Evolutionary conservation across 2,797 vertebrate species (phyloP), one percentile per base, ranked within the genome.

Genomic region (Myoxocephalus aenaeus): DNA sequence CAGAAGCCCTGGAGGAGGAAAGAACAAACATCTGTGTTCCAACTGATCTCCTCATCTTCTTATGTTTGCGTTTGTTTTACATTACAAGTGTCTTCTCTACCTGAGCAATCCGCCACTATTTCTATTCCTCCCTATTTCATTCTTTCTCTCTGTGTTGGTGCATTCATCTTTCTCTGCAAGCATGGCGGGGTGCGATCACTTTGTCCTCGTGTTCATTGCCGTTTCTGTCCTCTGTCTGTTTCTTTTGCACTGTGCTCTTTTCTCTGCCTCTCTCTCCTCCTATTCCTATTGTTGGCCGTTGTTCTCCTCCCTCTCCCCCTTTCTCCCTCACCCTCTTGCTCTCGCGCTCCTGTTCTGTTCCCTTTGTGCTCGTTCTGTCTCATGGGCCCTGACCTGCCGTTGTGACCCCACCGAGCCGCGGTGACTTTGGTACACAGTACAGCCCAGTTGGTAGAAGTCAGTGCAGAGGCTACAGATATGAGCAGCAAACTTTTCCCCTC

Each of bases 401-500:
- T 68, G 82, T 87, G 86, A 89, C 92, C 92, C 90, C 73, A 13
- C 62, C 57, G 81, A 90, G 90, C 79, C 51, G 40, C 80, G 74
- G 88, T 93, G 93, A 94, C 93, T 93, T 93, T 94, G 92, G 84
- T 86, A 5, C 84, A 69, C 81, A 81, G 81, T 82, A 79, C 85
- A 88, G 82, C 84, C 86, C 90, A 90, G 82, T 90, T 89, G 89
- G 78, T 89, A 86, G 90, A 94, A 93, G 92, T 93, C 92, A 90
- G 85, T 70, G 86, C 79, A 86, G 78, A 86, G 89, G 92, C 90
- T 92, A 90, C 90, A 92, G 90, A 93, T 93, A 92, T 94, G 90
- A 92, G 87, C 81, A 87, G 89, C 90, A 91, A 94, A 92, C 90
- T 94, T 93, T 93, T 93, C 91, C 93, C 85, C 80, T 92, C 85